Percentiles rank a stretch among this genome's conserved stretches.
phyloP scores from a whole-genome alignment of 2,113 vertebrate species.

The Trematomus loennbergii region DNA sequence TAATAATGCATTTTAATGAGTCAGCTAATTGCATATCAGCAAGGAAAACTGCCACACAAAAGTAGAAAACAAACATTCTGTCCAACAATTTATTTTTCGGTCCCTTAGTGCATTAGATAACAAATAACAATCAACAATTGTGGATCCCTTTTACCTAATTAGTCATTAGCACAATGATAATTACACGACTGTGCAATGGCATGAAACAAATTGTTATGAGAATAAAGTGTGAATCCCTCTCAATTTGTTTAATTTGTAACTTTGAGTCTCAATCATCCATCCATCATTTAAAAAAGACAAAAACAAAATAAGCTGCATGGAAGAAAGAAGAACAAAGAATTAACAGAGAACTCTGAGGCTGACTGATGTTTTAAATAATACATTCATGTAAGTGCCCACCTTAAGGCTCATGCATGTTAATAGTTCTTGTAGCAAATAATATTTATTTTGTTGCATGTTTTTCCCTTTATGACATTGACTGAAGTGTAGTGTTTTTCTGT shows the following conservation, averaged over 20 bases:
- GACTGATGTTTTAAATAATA: constrained; percentile 16
- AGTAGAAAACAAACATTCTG: constrained; percentile 41
- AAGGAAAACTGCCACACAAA: constrained; percentile 26
- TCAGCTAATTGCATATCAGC: constrained; percentile 49
- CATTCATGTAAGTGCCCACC: neutral
- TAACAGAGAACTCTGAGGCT: neutral
- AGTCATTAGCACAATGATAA: constrained; percentile 74
- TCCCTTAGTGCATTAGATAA: constrained; percentile 40
- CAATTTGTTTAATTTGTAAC: constrained; percentile 66
- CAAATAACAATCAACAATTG: constrained; percentile 68
- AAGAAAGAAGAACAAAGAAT: constrained; percentile 17
- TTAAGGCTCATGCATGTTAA: constrained; percentile 1
- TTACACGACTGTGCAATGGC: constrained; percentile 70
- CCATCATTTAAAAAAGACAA: constrained; percentile 43
- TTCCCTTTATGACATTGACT: no score
- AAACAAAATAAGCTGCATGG: constrained; percentile 19
- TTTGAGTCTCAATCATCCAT: constrained; percentile 58
- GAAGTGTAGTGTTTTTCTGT: no score
- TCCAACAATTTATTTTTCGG: constrained; percentile 15
- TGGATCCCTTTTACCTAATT: constrained; percentile 68
- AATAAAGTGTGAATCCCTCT: constrained; percentile 64
- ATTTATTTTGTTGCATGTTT: no score
- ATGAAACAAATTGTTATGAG: constrained; percentile 70
- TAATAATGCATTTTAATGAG: constrained; percentile 59
- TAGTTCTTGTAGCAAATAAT: neutral